These are phyloP conservation scores for Pelusios castaneus DNA, from an alignment of 2,113 vertebrate species.

Conservation along the genomic window DNA sequence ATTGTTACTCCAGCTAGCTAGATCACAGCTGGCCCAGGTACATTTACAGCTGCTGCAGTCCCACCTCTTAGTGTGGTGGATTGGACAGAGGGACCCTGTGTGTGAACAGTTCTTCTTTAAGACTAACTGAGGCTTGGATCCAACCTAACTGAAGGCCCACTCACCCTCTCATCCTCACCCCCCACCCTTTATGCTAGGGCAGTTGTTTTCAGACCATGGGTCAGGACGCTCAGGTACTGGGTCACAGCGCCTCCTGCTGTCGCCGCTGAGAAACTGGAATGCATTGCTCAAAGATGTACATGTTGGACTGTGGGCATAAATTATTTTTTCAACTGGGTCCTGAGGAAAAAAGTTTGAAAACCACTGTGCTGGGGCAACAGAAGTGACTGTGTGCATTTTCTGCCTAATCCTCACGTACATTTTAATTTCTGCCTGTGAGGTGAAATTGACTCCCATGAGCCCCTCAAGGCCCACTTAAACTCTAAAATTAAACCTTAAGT, in stretches of 20 bases:
- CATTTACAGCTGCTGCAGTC: not conserved
- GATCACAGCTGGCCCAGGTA: too few relatives aligned
- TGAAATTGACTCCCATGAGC: not conserved
- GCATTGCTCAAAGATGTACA: too few relatives aligned
- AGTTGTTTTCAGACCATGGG: too few relatives aligned
- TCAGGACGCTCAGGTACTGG: too few relatives aligned
- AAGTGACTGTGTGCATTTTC: not conserved
- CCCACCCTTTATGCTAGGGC: too few relatives aligned
- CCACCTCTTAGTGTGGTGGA: not conserved
- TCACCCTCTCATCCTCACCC: too few relatives aligned
- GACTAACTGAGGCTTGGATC: not conserved
- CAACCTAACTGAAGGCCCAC: not conserved
- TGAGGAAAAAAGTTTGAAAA: too few relatives aligned
- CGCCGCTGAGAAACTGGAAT: too few relatives aligned
- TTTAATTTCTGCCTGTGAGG: not conserved
- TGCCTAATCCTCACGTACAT: rapidly evolving
- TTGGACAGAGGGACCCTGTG: not conserved
- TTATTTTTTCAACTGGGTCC: too few relatives aligned
- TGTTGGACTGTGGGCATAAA: too few relatives aligned
- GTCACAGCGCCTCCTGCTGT: too few relatives aligned
- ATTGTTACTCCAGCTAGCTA: not conserved
- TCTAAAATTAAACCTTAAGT: not conserved
- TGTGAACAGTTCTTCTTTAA: not conserved
- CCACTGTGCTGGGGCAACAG: too few relatives aligned
- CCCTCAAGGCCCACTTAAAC: not conserved